Conservation (phyloP, 2,797 vertebrate genomes). For the Catharus ustulatus region DNA sequence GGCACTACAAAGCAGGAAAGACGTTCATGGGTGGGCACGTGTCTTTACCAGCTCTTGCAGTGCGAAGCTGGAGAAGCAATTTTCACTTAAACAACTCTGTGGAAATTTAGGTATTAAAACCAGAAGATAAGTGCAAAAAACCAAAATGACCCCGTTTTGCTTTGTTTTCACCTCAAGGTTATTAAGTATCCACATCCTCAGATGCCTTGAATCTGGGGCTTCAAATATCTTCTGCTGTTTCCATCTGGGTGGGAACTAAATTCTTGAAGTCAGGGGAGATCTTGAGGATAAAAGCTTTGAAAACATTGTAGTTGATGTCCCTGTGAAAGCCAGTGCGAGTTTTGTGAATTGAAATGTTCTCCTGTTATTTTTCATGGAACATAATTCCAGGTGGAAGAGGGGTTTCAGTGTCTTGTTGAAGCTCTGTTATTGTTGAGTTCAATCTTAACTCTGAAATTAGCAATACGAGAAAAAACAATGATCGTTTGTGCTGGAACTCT, state of each 20-base stretch:
- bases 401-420: neutral
- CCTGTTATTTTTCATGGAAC: neutral
- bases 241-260: neutral
- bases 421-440: neutral
- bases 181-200: neutral
- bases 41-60: neutral
- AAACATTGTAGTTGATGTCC: rapidly evolving
- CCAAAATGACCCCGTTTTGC: rapidly evolving
- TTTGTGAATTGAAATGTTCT: neutral
- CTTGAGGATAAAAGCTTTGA: neutral
- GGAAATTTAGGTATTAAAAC: neutral
- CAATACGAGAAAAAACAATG: neutral
- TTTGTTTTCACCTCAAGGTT: neutral
- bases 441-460: neutral
- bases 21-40: rapidly evolving
- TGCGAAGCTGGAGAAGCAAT: neutral
- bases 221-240: neutral
- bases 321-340: neutral
- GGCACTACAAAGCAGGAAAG: neutral
- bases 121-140: neutral
- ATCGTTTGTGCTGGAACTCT: neutral
- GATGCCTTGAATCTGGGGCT: neutral
- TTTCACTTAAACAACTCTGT: neutral
- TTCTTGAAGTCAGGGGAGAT: neutral
- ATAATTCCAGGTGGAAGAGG: neutral